Evolutionary conservation across 2,888 invertebrate genomes (phyloP), one percentile per base, ranked within the genome.

Genomic region (Sisyra terminalis): DNA sequence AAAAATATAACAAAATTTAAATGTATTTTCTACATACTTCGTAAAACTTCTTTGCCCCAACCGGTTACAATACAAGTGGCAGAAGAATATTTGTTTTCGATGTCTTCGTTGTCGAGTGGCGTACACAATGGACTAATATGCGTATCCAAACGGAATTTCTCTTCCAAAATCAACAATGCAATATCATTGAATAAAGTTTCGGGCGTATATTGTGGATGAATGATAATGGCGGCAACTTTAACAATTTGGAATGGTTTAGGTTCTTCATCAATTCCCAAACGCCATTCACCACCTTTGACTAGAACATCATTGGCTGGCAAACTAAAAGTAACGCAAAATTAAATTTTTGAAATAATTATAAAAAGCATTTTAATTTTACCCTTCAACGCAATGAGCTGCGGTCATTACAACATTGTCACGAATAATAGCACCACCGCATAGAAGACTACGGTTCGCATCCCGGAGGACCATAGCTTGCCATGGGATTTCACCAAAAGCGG

Each of bases 401-500:
- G 86, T 87, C 29, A 84, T 53, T 1, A 87, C 76, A 2, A 79
- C 76, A 51, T 81, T 75, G 16, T 73, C 73, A 13, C 78, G 70
- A 48, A 87, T 75, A 51, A 88, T 79, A 18, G 77, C 83, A 46
- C 84, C 87, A 13, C 85, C 84, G 51, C 87, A 87, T 1, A 86
- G 67, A 2, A 85, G 67, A 40, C 78, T 74, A 52, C 73, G 74
- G 56, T 80, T 78, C 1, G 75, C 71, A 52, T 78, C 77, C 14
- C 78, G 70, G 11, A 85, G 61, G 1, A 87, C 67, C 80, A 87
- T 84, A 1, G 83, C 85, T 58, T 87, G 86, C 87, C 87, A 87
- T 45, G 87, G 83, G 53, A 85, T 84, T 63, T 86, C 85, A 1
- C 77, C 84, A 57, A 86, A 85, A 55, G 74, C 73, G 1, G 75